Base-by-base conservation (phyloP, 2,113 vertebrate genomes). In the Porphyrio hochstetteri region DNA sequence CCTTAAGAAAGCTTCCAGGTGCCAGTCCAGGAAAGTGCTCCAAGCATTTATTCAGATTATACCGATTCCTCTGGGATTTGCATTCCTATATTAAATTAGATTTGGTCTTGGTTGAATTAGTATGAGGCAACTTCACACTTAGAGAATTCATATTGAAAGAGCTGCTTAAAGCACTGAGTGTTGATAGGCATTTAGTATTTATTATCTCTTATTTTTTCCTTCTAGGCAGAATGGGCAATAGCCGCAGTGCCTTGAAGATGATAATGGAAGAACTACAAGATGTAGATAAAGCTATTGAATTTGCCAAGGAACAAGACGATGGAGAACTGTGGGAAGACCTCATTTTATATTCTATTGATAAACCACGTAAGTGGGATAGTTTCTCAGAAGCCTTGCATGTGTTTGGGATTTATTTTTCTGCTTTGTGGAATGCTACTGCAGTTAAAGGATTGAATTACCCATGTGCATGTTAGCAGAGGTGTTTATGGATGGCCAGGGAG, bases 201-300 rank as follows among this genome's bases (percentile, higher is more conserved):
- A 29, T 35, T 40, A 42, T 57, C 5, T 55, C 25, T 71, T 72
- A 3, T 19, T 75, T 85, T 82, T 46, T n/a, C 63, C 21, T 81
- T 81, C 52, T 91, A 99, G 99, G 99, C 97, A 98, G 99, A 92
- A 99, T 99, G 99, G 99, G 99, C 33, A 99, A 99, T 95, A 99
- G 99, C 90, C 98, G 99, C 72, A 98, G 98, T 52, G 99, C 99
- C 27, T 96, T 99, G 83, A 99, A 99, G 98, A 99, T 99, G 99
- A 99, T 99, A 95, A 99, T 99, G 99, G 99, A 99, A 95, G 99
- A 99, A 92, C 81, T 99, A 89, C 98, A 97, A 38, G 98, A 99
- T 15, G 99, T 99, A 72, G 99, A 99, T 96, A 99, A 99, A 96
- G 99, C 99, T 56, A 99, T 99, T 77, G 99, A 99, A 85, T 99